phyloP scores from a whole-genome alignment of 2,797 vertebrate species.

The Peromyscus melanophrys region DNA sequence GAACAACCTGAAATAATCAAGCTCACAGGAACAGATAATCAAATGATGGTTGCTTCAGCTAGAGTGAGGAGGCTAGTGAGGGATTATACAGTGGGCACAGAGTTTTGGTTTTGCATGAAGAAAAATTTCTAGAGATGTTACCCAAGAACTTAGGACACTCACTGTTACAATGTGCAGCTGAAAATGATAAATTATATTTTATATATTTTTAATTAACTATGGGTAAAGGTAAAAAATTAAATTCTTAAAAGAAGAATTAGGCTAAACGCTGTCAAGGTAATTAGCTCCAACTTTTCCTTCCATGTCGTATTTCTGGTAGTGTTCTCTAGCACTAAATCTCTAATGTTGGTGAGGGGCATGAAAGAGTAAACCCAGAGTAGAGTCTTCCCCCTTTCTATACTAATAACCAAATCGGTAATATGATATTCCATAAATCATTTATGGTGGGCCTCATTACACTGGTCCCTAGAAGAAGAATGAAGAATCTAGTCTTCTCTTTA shows the following conservation, averaged over 20 bases:
- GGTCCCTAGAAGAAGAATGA: background rate
- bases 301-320: background rate
- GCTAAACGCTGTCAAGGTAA: background rate
- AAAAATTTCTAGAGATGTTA: background rate
- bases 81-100: background rate
- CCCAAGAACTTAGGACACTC: background rate
- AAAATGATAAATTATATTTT: background rate
- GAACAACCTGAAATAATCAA: background rate
- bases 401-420: background rate
- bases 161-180: background rate
- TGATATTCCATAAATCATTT: background rate
- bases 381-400: background rate
- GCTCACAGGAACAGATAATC: background rate
- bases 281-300: background rate
- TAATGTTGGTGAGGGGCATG: background rate
- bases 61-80: background rate
- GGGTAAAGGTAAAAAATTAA: background rate
- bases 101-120: background rate
- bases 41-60: background rate
- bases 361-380: background rate
- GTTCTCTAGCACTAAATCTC: background rate
- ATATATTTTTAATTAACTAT: background rate
- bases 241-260: background rate
- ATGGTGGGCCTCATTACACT: background rate
- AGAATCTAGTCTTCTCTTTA: background rate